Evolutionary conservation across 1,140 invertebrate genomes (phyloP), one percentile per base, ranked within the genome.

Genomic region (Neomicropteryx cornuta): DNA sequence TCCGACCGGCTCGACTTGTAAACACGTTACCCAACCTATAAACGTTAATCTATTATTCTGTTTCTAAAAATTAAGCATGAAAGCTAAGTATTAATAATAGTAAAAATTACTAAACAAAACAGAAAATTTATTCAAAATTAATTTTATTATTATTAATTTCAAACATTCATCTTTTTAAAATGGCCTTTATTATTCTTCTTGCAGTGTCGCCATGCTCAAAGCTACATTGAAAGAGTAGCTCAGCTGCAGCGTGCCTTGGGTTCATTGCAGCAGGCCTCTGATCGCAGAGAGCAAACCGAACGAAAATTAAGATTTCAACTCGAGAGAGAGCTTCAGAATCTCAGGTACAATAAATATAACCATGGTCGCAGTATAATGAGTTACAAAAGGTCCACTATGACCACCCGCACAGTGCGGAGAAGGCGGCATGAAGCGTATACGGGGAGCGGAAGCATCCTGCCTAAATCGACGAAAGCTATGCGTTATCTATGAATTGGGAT

Each of bases 211-310:
- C 87, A 89, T 52, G 88, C 89, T 44, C 79, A 87, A 66, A 75
- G 83, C 2, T 85, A 88, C 55, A 86, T 87, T 22, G 87, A 91
- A 56, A 75, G 85, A 48, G 83, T 88, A 18, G 74, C 76, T 30
- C 84, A 90, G 41, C 67, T 92, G 23, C 86, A 92, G 62, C 74
- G 83, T 40, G 84, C 87, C 14, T 68, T 92, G 41, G 77, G 76
- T n/a, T 83, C 85, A 33, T 65, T 90, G 32, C 87, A 92, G 64
- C 70, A 83, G 33, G 83, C 84, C 3, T 82, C 80, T 46, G 86
- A 92, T 51, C 74, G 86, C 53, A 71, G 87, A 38, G 86, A 92
- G 58, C 81, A 86, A 59, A 84, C 85, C 35, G 87, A 87, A 60
- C 68, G 81, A 43, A 83, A 87, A 57, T 61, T 90, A 33, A 63